Evolutionary conservation across 2,113 vertebrate genomes (phyloP), one percentile per base, ranked within the genome.

Genomic region (Scomber scombrus): DNA sequence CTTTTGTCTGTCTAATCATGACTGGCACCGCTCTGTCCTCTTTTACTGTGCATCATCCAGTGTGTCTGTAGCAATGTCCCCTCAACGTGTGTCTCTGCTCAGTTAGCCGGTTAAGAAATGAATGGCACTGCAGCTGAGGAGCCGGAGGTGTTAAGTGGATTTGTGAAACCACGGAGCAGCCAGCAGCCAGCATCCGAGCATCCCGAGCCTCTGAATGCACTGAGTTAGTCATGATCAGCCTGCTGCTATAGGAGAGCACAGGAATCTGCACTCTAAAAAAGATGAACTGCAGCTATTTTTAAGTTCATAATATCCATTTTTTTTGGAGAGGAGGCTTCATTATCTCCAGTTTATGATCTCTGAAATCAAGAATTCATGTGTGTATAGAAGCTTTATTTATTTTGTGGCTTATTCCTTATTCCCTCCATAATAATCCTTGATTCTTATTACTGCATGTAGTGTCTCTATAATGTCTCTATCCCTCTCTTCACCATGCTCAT

Each of bases 11-110:
- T 81, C 76, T 72, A 71, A 84, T 85, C 68, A 79, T 67, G 62
- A 81, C 71, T 50, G 71, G 67, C 68, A 11, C 66, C 43, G 54
- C 84, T 84, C 68, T 3, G 80, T 88, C 62, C 87, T 89, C n/a
- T 85, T 81, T 85, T 80, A 60, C 74, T 75, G 67, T 84, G 85
- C 91, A 88, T 78, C 82, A 26, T 56, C 69, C 50, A 0, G n/a
- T n/a, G 67, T 10, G 61, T 81, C 84, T 69, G 77, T 46, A 71
- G 73, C 79, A 29, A 21, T 12, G 73, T 70, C 55, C 18, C 52
- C 49, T 83, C 71, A 16, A 47, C 5, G 80, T 79, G 81, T 40
- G 68, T 76, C 23, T 75, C 81, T 55, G 75, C 75, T 84, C 73
- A 45, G 78, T 31, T 46, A 43, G 65, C 16, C 46, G 16, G 15